A percentile compares a stretch with the other conserved stretches of the same genome.
Conservation (phyloP, 2,797 vertebrate species). For the Pteropus rufus region DNA sequence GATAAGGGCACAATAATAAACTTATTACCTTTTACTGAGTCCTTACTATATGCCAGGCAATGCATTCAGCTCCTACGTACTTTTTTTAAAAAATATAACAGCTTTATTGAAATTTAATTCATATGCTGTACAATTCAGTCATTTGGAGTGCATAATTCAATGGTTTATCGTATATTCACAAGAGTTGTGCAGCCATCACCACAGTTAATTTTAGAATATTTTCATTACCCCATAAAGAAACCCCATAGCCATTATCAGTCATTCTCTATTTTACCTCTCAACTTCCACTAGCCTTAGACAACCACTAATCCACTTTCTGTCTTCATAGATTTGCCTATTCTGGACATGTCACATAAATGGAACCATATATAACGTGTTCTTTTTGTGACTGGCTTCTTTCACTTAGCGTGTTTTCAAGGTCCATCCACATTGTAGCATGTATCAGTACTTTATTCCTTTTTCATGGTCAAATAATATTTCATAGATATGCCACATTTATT, state of each 20-base stretch:
- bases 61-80: background rate
- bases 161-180: conserved; percentile 19
- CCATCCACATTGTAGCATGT: background rate
- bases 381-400: background rate
- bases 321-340: background rate
- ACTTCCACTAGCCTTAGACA: background rate
- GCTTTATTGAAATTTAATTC: conserved; percentile 40
- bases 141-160: background rate
- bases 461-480: conserved; percentile 12
- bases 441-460: conserved; percentile 27
- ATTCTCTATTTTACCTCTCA: background rate
- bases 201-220: conserved; percentile 29
- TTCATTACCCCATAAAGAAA: conserved; percentile 34
- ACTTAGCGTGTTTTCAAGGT: background rate
- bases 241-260: background rate
- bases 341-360: background rate
- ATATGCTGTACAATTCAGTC: background rate
- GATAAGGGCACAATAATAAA: background rate
- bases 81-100: background rate
- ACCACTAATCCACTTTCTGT: background rate
- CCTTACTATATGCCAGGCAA: background rate
- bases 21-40: background rate
- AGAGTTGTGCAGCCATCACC: background rate
- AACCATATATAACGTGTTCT: background rate
- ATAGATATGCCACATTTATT: background rate